Conservation (phyloP, 53 echinoderm and acorn worm species). For the Echinarachnius parma region DNA sequence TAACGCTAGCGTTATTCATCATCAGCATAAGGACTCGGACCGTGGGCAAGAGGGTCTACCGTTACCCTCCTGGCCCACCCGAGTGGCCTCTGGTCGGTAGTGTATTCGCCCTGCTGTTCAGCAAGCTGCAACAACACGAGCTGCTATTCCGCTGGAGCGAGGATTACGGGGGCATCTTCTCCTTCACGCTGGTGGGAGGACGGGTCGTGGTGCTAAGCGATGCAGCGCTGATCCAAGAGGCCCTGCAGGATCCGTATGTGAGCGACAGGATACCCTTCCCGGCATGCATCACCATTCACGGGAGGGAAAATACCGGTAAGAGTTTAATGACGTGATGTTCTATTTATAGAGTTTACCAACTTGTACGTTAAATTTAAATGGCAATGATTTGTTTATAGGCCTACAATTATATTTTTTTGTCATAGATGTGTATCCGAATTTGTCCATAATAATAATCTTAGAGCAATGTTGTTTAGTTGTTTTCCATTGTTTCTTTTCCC, state of each 20-base stretch:
- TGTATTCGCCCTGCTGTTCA: slow-evolving; percentile 26
- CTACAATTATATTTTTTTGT: no score
- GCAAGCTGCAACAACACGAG: slow-evolving; percentile 20
- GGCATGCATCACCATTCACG: slow-evolving; percentile 25
- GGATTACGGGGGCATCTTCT: slow-evolving; percentile 57
- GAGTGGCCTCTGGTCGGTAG: slow-evolving; percentile 54
- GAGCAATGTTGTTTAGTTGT: no score
- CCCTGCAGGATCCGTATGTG: slow-evolving; percentile 39
- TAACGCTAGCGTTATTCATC: no score
- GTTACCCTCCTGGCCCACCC: slow-evolving; percentile 52
- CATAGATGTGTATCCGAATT: no score
- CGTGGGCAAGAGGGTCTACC: no score
- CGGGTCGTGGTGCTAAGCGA: slow-evolving; percentile 59
- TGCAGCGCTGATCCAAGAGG: slow-evolving; percentile 49
- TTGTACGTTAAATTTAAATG: no score
- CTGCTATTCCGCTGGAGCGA: slow-evolving; percentile 48
- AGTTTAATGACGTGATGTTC: no score
- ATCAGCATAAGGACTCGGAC: no score
- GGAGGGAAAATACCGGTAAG: slow-evolving; percentile 32
- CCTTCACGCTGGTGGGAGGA: slow-evolving; percentile 49
- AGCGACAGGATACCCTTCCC: slow-evolving; percentile 40
- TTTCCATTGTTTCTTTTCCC: no score
- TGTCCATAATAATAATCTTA: no score
- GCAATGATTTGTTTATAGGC: no score
- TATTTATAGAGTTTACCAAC: no score